These are phyloP conservation scores for Helicolenus hilgendorfi DNA, from an alignment of 2,797 vertebrate genomes.

Conservation along the genomic window DNA sequence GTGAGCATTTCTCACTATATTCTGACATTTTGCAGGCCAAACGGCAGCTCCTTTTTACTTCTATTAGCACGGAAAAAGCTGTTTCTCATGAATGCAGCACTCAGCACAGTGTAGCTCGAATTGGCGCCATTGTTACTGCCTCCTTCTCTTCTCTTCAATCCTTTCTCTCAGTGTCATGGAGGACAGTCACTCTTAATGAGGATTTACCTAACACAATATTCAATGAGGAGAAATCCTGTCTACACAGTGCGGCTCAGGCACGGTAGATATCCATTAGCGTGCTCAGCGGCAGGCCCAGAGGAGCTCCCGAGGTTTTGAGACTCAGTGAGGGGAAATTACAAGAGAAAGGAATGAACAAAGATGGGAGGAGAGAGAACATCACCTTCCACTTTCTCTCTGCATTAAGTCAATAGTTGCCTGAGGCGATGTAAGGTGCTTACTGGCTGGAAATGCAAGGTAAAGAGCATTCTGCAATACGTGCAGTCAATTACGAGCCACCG, in stretches of 20 bases:
- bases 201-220: conserved; percentile 69
- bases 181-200: conserved; percentile 57
- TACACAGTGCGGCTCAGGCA: conserved; percentile 48
- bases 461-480: conserved; percentile 48
- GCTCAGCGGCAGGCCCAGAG: conserved; percentile 43
- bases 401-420: conserved; percentile 66
- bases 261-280: conserved; percentile 69
- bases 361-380: conserved; percentile 56
- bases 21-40: background rate
- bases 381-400: conserved; percentile 62
- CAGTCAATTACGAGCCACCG: conserved; percentile 67
- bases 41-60: background rate
- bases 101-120: conserved; percentile 6
- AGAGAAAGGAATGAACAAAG: conserved; percentile 41
- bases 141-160: conserved; percentile 7
- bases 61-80: background rate
- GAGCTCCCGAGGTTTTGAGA: conserved; percentile 56
- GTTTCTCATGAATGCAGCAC: conserved; percentile 11
- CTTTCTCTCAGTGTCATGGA: conserved; percentile 38
- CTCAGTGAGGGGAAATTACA: conserved; percentile 54
- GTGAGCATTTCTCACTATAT: background rate
- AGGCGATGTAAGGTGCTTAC: conserved; percentile 53
- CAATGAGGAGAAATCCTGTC: conserved; percentile 69
- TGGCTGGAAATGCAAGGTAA: conserved; percentile 58
- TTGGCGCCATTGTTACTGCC: background rate